Evolutionary conservation across 2,888 invertebrate species (phyloP).

Genomic region (Acronicta aceris): DNA sequence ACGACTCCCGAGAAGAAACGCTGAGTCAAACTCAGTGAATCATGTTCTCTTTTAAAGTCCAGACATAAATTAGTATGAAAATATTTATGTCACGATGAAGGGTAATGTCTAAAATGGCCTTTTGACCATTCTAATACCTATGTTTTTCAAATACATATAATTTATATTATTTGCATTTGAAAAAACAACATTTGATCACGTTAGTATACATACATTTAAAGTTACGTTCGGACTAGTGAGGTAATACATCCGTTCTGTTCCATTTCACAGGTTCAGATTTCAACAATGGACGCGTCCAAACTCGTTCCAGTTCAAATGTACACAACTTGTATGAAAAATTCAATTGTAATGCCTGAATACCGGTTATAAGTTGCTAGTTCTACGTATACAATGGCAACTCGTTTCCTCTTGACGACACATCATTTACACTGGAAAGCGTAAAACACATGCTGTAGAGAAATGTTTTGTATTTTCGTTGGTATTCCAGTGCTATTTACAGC

Average conservation of each 20-base stretch:
- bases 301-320: background rate
- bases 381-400: conserved; percentile 6
- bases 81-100: no score
- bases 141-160: no score
- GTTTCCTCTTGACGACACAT: conserved; percentile 4
- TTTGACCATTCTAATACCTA: no score
- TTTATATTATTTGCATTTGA: no score
- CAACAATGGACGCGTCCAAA: background rate
- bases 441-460: background rate
- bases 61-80: no score
- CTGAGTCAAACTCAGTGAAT: no score
- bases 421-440: background rate
- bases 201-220: no score
- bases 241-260: conserved; percentile 56
- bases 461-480: background rate
- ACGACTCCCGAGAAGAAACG: no score
- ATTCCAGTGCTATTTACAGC: background rate
- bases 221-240: no score
- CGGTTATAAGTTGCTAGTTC: background rate
- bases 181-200: no score
- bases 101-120: no score
- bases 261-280: background rate
- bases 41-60: no score
- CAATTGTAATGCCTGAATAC: background rate
- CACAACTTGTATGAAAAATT: conserved; percentile 3